Conservation (phyloP, 2,888 invertebrate species). For the Drosophila leonis region DNA sequence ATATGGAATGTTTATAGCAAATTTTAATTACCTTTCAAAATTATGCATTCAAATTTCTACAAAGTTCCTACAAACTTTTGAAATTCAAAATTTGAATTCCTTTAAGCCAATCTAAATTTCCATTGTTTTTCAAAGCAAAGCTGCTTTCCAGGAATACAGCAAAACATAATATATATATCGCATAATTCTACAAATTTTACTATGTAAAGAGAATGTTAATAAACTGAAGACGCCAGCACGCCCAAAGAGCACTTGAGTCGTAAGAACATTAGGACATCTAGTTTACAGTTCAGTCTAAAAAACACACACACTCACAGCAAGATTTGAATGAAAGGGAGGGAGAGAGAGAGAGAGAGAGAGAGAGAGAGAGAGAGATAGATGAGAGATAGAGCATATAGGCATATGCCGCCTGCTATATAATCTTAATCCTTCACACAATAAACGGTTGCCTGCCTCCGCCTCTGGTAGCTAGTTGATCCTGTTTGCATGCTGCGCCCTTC, state of each 20-base stretch:
- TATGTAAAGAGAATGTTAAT: constrained; percentile 50
- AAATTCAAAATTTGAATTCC: too few relatives aligned
- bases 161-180: constrained; percentile 3
- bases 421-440: constrained; percentile 81
- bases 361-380: constrained; percentile 9
- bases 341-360: constrained; percentile 25
- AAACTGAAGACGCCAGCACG: constrained; percentile 75
- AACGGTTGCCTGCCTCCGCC: constrained; percentile 53
- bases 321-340: not conserved
- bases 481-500: constrained; percentile 79
- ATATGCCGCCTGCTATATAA: constrained; percentile 62
- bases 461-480: constrained; percentile 72
- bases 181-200: constrained; percentile 36
- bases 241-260: constrained; percentile 66
- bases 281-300: constrained; percentile 58
- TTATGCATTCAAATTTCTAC: too few relatives aligned
- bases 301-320: constrained; percentile 25
- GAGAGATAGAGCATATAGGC: constrained; percentile 15
- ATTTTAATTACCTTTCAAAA: too few relatives aligned
- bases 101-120: not conserved
- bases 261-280: constrained; percentile 65
- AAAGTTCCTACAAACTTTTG: too few relatives aligned
- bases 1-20: too few relatives aligned
- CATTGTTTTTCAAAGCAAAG: not conserved
- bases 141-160: not conserved